These are phyloP conservation scores for Daboia siamensis DNA, from an alignment of 2,113 vertebrate genomes.

Conservation along the genomic window DNA sequence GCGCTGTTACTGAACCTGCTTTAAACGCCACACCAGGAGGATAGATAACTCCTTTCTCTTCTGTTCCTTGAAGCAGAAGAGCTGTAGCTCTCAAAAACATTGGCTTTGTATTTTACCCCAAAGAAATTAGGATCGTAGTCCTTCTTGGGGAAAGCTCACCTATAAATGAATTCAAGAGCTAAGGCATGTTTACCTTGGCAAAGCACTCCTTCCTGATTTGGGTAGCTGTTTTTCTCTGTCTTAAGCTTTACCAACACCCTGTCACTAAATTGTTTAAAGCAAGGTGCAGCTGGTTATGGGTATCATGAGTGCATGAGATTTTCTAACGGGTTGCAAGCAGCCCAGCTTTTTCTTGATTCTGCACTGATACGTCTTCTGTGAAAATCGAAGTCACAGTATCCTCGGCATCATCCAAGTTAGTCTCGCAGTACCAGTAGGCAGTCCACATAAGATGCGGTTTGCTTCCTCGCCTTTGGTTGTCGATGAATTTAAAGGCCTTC, in stretches of 20 bases:
- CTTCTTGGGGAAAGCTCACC: constrained; percentile 43
- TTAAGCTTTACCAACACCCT: constrained; percentile 50
- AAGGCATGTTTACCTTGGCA: constrained; percentile 46
- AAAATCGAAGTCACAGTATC: constrained; percentile 63
- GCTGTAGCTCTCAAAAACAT: constrained; percentile 47
- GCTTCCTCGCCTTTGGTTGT: constrained; percentile 55
- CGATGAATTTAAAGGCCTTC: constrained; percentile 47
- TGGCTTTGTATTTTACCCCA: constrained; percentile 56
- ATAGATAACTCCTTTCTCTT: constrained; percentile 48
- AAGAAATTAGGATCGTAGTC: constrained; percentile 41
- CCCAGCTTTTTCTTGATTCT: constrained; percentile 63
- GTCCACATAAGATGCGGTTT: constrained; percentile 51
- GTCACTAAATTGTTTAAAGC: constrained; percentile 43
- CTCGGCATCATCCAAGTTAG: constrained; percentile 65
- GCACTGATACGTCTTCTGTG: constrained; percentile 62
- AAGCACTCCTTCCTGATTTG: constrained; percentile 51
- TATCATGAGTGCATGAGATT: constrained; percentile 50
- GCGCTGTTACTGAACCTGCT: constrained; percentile 24
- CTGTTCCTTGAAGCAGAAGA: constrained; percentile 55
- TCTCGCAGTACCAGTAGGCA: constrained; percentile 62
- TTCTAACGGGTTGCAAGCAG: constrained; percentile 55
- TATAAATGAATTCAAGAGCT: constrained; percentile 37
- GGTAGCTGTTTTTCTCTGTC: constrained; percentile 49
- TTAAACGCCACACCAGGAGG: constrained; percentile 44
- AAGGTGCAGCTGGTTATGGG: constrained; percentile 58